Evolutionary conservation across 2,113 vertebrate species (phyloP).

Genomic region (Bostrychus sinensis): DNA sequence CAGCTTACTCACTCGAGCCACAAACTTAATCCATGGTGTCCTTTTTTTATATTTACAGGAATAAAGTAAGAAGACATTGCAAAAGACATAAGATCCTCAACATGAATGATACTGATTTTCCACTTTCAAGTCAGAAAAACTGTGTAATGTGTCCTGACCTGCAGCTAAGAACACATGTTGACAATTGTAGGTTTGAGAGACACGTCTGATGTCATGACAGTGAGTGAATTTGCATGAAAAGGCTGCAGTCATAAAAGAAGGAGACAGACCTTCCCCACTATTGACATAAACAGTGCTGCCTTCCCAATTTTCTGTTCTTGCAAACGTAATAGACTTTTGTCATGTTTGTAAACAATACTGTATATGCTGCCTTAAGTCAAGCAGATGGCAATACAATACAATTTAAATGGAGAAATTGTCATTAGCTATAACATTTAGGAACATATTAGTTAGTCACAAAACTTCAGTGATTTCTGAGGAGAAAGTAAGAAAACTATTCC

Average conservation of each 20-base stretch:
- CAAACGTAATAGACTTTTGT: too few relatives aligned
- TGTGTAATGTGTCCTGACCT: background rate
- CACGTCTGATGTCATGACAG: constrained; percentile 25
- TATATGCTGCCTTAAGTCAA: too few relatives aligned
- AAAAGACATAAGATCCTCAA: background rate
- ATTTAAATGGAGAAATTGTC: too few relatives aligned
- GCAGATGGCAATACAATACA: too few relatives aligned
- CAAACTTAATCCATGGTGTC: constrained; percentile 9
- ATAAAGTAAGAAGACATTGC: background rate
- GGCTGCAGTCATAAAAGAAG: background rate
- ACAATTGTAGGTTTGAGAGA: constrained; percentile 19
- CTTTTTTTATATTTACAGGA: constrained; percentile 13
- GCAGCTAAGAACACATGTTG: constrained; percentile 12
- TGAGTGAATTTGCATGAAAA: background rate
- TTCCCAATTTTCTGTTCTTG: too few relatives aligned
- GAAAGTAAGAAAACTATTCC: too few relatives aligned
- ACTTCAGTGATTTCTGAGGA: too few relatives aligned
- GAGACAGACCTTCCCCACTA: too few relatives aligned
- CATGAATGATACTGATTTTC: background rate
- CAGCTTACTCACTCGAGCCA: constrained; percentile 16
- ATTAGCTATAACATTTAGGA: too few relatives aligned
- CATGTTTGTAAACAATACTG: too few relatives aligned
- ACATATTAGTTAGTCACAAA: too few relatives aligned
- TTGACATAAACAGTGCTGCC: too few relatives aligned
- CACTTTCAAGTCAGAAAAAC: background rate